phyloP scores from a whole-genome alignment of 1,140 invertebrate genomes.

The Centruroides sculpturatus region DNA sequence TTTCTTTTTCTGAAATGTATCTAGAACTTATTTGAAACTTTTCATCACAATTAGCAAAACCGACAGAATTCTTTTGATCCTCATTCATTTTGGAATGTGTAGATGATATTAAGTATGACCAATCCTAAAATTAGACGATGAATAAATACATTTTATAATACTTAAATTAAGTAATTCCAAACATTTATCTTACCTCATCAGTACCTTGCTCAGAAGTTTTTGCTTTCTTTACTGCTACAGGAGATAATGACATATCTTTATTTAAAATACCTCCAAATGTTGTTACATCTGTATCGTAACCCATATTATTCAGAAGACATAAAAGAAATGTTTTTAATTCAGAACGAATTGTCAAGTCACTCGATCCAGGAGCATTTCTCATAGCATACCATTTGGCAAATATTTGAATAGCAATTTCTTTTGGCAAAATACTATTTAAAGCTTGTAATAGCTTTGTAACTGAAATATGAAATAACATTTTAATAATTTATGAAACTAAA shows the following conservation, averaged over 20 bases:
- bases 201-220: conserved; percentile 23
- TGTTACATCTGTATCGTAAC: conserved; percentile 54
- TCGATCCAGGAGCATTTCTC: conserved; percentile 68
- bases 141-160: background rate
- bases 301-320: conserved; percentile 39
- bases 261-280: conserved; percentile 23
- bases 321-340: conserved; percentile 69
- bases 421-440: conserved; percentile 53
- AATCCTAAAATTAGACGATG: conserved; percentile 1
- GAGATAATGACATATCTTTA: conserved; percentile 2
- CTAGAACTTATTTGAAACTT: conserved; percentile 13
- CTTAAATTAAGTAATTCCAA: background rate
- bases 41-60: background rate
- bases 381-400: conserved; percentile 72
- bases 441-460: conserved; percentile 45
- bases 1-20: background rate
- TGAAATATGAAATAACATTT: background rate
- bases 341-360: conserved; percentile 53
- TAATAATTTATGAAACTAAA: background rate
- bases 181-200: conserved; percentile 16
- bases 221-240: conserved; percentile 13
- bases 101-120: background rate
- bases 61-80: background rate
- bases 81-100: background rate
- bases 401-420: conserved; percentile 56